These are phyloP conservation scores for Megaptera novaeangliae DNA, from an alignment of 2,113 vertebrate species.

Conservation along the genomic window DNA sequence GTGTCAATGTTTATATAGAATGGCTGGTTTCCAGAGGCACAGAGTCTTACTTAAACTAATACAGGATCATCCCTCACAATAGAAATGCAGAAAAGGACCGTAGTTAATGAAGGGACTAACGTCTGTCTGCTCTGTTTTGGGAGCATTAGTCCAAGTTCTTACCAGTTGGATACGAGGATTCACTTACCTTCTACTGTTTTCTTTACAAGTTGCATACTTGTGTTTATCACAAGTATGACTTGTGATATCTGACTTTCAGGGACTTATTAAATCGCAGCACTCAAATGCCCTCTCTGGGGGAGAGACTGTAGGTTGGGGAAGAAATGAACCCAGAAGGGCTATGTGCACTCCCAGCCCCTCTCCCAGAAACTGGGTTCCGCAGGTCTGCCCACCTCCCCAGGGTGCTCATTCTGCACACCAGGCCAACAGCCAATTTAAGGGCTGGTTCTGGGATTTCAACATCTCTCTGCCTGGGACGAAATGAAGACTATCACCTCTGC, in stretches of 20 bases:
- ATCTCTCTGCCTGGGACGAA: conserved; percentile 20
- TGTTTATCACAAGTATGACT: background rate
- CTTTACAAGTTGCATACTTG: conserved; percentile 22
- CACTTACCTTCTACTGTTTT: background rate
- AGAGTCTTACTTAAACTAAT: background rate
- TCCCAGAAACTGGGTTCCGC: background rate
- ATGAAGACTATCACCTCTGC: conserved; percentile 31
- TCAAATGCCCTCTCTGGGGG: background rate
- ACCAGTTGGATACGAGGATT: background rate
- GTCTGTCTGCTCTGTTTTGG: background rate
- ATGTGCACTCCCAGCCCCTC: background rate
- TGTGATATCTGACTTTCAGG: background rate
- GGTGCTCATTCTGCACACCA: background rate
- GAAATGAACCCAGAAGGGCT: background rate
- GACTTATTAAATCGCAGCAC: background rate
- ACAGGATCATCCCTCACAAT: background rate
- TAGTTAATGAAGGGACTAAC: background rate
- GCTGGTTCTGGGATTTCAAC: conserved; percentile 47
- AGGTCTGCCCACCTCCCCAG: background rate
- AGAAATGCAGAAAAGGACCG: conserved; percentile 31
- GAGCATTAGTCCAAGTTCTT: background rate
- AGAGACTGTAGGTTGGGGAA: background rate
- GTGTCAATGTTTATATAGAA: background rate
- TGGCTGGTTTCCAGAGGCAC: background rate
- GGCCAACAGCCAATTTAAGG: conserved; percentile 62